A percentile compares a stretch with the other conserved stretches of the same genome.
phyloP scores from a whole-genome alignment of 1,140 invertebrate genomes.

The Caenorhabditis elegans region WBcel235 BX284603.4:2667501-2668000 shows the following conservation, averaged over 20 bases:
- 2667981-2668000: conserved; percentile 27
- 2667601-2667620: conserved; percentile 65
- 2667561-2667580: conserved; percentile 56
- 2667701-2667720: conserved; percentile 58
- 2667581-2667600: conserved; percentile 64
- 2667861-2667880: conserved; percentile 53
- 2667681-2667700: conserved; percentile 59
- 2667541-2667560: conserved; percentile 50
- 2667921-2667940: conserved; percentile 60
- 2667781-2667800: conserved; percentile 66
- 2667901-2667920: conserved; percentile 59
- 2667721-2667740: conserved; percentile 52
- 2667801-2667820: conserved; percentile 55
- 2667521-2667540: conserved; percentile 52
- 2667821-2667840: conserved; percentile 50
- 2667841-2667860: conserved; percentile 59
- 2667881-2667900: conserved; percentile 56
- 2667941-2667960: conserved; percentile 61
- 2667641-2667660: conserved; percentile 63
- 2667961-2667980: conserved; percentile 57
- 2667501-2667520: conserved; percentile 65
- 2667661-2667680: conserved; percentile 63
- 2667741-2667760: conserved; percentile 65
- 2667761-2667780: conserved; percentile 63
- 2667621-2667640: conserved; percentile 56